phyloP scores from a whole-genome alignment of 2,797 vertebrate genomes.

The Tapirus indicus region DNA sequence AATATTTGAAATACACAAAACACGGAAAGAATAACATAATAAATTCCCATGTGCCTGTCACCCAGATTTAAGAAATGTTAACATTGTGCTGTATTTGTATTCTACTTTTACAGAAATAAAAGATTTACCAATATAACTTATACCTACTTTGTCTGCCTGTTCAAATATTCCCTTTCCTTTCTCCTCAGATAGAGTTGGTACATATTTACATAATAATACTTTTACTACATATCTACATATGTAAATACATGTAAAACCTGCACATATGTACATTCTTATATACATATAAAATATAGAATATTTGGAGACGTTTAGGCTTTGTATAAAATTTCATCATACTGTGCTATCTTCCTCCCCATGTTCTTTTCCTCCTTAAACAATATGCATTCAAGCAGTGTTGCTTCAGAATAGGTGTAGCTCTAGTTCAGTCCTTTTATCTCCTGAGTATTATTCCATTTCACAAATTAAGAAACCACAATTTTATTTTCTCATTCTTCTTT shows the following conservation, averaged over 20 bases:
- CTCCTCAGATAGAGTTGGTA: neutral
- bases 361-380: neutral
- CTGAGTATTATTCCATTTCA: neutral
- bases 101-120: constrained; percentile 52
- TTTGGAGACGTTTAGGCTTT: neutral
- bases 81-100: neutral
- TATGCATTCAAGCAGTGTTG: neutral
- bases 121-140: neutral
- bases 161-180: neutral
- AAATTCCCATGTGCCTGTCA: neutral
- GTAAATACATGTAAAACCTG: too few species aligned
- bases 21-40: neutral
- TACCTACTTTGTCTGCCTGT: neutral
- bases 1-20: constrained; percentile 60
- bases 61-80: neutral
- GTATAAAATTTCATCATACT: neutral
- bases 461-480: neutral
- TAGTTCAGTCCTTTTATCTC: neutral
- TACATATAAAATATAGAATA: neutral
- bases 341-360: neutral
- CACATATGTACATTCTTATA: neutral
- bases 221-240: neutral
- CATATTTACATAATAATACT: neutral
- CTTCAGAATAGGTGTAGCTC: neutral
- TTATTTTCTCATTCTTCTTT: neutral